Base-by-base conservation (phyloP, 2,888 invertebrate genomes). In the Sphaerophoria taeniata region DNA sequence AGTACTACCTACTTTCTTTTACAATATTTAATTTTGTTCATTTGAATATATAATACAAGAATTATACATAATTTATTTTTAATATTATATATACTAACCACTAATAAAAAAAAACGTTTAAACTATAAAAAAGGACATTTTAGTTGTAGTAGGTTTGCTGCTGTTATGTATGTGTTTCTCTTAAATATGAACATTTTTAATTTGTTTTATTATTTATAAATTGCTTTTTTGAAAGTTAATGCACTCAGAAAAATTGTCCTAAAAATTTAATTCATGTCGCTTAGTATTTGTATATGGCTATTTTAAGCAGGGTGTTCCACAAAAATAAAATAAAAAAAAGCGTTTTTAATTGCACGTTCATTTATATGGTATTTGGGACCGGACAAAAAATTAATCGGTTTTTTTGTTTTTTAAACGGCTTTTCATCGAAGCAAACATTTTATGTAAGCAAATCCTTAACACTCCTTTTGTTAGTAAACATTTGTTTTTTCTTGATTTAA, bases 121-220 rank as follows among this genome's bases (percentile, higher is more conserved):
- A 70, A 63, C 24, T 49, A 72, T 65, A 51, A 33, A 65, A 71
- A 79, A 80, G 73, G 60, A 85, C 69, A 60, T 73, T 85, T 85
- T 85, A 85, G 85, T 85, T 85, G 76, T 85, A 85, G 85, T 80
- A 80, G 80, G 81, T 81, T 85, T 85, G 85, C 81, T 81, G 85
- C 85, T 85, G 80, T 80, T 81, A 81, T 85, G 81, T 81, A 81
- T 85, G 81, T 85, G 85, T 80, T 80, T 80, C 69, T 85, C 69
- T 73, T 75, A 73, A 49, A 56, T 33, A 69, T 69, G 69, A 49
- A 43, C 9, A 55, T 55, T 70, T 56, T 56, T 14, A 47, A 49
- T 39, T 61, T 79, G 47, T 33, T 83, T 45, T 39, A 24, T 24
- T 24, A 24, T 79, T 9, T 43, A 9, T 61, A 12, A 69, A 79